Conservation (phyloP, 2,888 invertebrate species). For the Tenthredo mesomela region DNA sequence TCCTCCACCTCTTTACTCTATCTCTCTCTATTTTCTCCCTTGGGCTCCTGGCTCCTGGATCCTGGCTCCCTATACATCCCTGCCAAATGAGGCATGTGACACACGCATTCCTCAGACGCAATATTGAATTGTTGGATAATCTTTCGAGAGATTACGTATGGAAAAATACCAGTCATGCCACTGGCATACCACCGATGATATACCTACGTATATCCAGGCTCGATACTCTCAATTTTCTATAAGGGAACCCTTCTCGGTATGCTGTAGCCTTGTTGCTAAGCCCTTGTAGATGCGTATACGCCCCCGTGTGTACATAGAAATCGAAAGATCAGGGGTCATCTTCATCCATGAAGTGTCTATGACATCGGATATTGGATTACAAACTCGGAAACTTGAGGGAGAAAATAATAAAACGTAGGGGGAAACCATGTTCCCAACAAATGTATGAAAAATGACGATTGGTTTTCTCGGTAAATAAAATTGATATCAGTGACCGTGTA, state of each 20-base stretch:
- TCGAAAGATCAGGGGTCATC: neutral
- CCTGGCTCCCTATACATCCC: constrained; percentile 22
- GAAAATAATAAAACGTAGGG: neutral
- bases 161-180: constrained; percentile 38
- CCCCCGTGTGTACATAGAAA: neutral
- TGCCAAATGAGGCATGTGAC: constrained; percentile 50
- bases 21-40: neutral
- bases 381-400: neutral
- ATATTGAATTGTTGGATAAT: constrained; percentile 50
- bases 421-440: neutral
- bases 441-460: neutral
- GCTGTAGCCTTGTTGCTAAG: neutral
- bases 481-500: neutral
- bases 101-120: constrained; percentile 45
- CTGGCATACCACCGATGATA: constrained; percentile 1
- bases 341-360: neutral
- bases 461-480: neutral
- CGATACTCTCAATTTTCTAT: neutral
- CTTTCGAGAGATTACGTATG: constrained; percentile 44
- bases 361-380: neutral
- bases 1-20: constrained; percentile 38
- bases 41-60: constrained; percentile 29
- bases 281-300: neutral
- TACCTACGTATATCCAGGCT: neutral
- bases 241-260: neutral